Percentiles rank a stretch among this genome's conserved stretches.
These are phyloP conservation scores for Megalonaias nervosa DNA, from an alignment of 1,140 invertebrate genomes.

Conservation along the genomic window DNA sequence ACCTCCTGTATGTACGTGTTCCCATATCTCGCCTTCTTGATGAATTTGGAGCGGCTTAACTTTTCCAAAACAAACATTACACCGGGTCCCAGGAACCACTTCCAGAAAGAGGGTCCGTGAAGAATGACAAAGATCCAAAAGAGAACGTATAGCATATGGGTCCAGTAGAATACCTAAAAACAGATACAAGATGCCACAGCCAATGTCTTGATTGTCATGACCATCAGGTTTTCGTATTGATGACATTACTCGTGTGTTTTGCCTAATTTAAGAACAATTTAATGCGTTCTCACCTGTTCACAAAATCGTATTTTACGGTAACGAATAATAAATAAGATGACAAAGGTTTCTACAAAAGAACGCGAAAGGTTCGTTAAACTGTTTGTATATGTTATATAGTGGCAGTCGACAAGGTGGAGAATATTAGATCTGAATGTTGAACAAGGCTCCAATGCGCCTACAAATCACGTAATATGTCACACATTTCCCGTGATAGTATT, in stretches of 20 bases:
- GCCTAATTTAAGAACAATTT: no score
- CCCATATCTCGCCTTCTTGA: conserved; percentile 39
- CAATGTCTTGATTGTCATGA: no score
- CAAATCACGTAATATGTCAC: background rate
- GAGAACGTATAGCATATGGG: conserved; percentile 90
- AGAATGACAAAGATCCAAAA: conserved; percentile 90
- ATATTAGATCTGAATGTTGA: no score
- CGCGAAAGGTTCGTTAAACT: background rate
- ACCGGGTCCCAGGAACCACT: conserved; percentile 92
- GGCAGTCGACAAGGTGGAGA: no score
- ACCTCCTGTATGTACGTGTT: conserved; percentile 46
- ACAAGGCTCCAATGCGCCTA: background rate
- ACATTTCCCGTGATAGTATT: background rate
- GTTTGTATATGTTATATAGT: no score
- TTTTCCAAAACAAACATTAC: conserved; percentile 86
- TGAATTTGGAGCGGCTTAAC: conserved; percentile 67
- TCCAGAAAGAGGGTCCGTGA: conserved; percentile 96
- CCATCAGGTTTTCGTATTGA: no score
- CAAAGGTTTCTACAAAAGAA: background rate
- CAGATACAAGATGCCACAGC: background rate
- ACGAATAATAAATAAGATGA: no score
- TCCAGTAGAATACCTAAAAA: conserved; percentile 93
- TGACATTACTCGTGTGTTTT: no score
- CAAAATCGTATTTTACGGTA: background rate
- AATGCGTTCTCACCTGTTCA: no score